A percentile compares a stretch with the other conserved stretches of the same genome.
Evolutionary conservation across 2,797 vertebrate genomes (phyloP).

Genomic region (Aulostomus chinensis): DNA sequence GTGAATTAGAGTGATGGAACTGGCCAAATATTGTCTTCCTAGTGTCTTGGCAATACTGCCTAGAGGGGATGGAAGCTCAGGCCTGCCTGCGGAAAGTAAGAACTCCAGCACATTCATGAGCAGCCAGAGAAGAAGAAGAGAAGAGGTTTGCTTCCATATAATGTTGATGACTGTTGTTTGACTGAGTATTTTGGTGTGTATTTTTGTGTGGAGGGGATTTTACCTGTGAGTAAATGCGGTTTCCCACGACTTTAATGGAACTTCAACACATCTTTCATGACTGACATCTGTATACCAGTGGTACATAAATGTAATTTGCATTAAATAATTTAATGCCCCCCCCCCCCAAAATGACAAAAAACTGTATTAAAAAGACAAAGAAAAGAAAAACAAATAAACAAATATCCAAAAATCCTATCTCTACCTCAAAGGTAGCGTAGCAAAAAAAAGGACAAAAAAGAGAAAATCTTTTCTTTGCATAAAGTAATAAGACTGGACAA

Average conservation of each 20-base stretch:
- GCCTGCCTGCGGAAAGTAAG: conserved; percentile 68
- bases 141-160: conserved; percentile 61
- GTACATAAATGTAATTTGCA: conserved; percentile 52
- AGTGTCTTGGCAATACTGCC: conserved; percentile 76
- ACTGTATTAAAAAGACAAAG: too few relatives aligned
- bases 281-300: conserved; percentile 58
- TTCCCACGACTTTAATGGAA: conserved; percentile 44
- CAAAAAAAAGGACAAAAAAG: too few relatives aligned
- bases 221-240: conserved; percentile 46
- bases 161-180: conserved; percentile 66
- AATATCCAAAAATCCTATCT: too few relatives aligned
- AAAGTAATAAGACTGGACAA: too few relatives aligned
- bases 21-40: conserved; percentile 79
- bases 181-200: conserved; percentile 24
- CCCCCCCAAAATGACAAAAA: too few relatives aligned
- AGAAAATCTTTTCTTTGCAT: too few relatives aligned
- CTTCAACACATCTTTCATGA: conserved; percentile 51
- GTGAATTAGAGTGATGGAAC: conserved; percentile 84
- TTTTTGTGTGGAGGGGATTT: conserved; percentile 39
- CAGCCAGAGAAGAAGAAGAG: conserved; percentile 54
- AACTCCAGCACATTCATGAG: conserved; percentile 67
- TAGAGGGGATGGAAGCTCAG: conserved; percentile 72
- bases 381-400: too few relatives aligned
- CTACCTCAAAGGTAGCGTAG: too few relatives aligned
- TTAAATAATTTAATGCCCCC: conserved; percentile 72